Evolutionary conservation across 2,113 vertebrate genomes (phyloP).

Genomic region (rat (Rattus norvegicus)): DNA sequence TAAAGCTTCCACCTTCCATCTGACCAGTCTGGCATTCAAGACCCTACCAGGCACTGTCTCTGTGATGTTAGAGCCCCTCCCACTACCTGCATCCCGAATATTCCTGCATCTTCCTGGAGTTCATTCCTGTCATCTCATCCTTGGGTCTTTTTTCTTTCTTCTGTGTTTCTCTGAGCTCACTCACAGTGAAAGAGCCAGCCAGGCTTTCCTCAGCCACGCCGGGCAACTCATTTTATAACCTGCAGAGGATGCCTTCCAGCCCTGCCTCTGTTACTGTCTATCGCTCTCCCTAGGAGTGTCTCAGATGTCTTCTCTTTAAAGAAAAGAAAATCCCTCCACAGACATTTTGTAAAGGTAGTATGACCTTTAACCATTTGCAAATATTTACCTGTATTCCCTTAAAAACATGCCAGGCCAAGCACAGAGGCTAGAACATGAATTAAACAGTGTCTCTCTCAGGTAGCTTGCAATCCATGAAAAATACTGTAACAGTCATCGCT

Average conservation of each 20-base stretch:
- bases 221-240: not conserved
- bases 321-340: not conserved
- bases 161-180: not conserved
- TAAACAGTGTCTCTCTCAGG: not conserved
- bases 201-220: not conserved
- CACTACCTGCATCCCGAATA: fast-evolving
- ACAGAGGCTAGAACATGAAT: constrained; percentile 5
- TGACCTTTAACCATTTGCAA: constrained; percentile 23
- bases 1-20: not conserved
- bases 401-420: not conserved
- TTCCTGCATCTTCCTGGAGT: not conserved
- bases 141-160: not conserved
- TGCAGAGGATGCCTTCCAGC: not conserved
- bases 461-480: not conserved
- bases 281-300: not conserved
- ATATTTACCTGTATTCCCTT: constrained; percentile 6
- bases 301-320: constrained; percentile 42
- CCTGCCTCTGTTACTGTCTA: not conserved
- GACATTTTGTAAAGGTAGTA: not conserved
- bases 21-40: not conserved
- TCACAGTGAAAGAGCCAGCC: not conserved
- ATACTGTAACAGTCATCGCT: not conserved
- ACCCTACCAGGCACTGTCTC: not conserved
- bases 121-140: not conserved
- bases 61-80: not conserved